Evolutionary conservation across 2,113 vertebrate species (phyloP).

Genomic region (Solenodon paradoxus): DNA sequence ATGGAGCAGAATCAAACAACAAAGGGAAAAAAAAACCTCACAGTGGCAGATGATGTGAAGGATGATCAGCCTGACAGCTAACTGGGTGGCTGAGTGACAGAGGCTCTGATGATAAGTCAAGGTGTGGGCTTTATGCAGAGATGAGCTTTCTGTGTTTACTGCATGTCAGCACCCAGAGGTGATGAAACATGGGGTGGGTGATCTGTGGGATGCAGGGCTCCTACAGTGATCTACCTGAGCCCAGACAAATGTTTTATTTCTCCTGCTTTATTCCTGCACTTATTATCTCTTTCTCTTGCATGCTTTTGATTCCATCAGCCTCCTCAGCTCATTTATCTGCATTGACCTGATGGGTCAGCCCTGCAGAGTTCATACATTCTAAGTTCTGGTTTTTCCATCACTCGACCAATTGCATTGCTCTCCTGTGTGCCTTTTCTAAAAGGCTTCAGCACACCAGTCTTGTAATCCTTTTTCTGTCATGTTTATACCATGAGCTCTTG

Average conservation of each 20-base stretch:
- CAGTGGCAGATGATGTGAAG: not conserved
- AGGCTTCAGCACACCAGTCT: not conserved
- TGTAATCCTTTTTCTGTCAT: conserved; percentile 22
- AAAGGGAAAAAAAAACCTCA: not conserved
- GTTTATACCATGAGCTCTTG: conserved; percentile 25
- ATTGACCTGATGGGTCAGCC: not conserved
- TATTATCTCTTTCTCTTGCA: not conserved
- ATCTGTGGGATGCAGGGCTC: not conserved
- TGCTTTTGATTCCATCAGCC: not conserved
- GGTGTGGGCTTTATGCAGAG: not conserved
- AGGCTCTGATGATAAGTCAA: not conserved
- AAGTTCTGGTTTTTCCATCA: not conserved
- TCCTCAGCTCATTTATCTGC: conserved; percentile 23
- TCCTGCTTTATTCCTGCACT: not conserved
- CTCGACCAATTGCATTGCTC: not conserved
- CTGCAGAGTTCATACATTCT: not conserved
- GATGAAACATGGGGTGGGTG: not conserved
- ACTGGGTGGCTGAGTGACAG: not conserved
- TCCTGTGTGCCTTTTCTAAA: not conserved
- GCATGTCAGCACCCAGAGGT: not conserved
- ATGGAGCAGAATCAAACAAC: not conserved
- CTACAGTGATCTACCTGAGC: not conserved
- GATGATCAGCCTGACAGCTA: not conserved
- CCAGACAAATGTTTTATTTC: not conserved
- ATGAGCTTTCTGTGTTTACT: not conserved